A percentile compares a stretch with the other conserved stretches of the same genome.
These are phyloP conservation scores for Sebastolobus alascanus DNA, from an alignment of 2,797 vertebrate genomes.

Conservation along the genomic window DNA sequence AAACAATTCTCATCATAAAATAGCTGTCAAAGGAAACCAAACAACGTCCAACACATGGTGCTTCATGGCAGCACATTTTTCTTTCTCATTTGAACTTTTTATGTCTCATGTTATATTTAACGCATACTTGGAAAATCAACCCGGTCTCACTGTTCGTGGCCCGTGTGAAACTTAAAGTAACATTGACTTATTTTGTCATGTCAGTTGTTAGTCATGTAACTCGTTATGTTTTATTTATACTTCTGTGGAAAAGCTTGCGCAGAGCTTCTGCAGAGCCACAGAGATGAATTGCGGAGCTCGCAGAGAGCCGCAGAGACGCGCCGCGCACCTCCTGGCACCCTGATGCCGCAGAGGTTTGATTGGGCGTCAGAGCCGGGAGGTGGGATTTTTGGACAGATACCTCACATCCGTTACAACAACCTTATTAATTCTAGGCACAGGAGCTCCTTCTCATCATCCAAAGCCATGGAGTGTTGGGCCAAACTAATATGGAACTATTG, in stretches of 20 bases:
- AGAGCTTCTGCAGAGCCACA: background rate
- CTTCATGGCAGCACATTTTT: background rate
- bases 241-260: background rate
- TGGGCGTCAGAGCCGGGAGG: background rate
- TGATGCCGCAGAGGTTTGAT: fast-evolving
- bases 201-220: background rate
- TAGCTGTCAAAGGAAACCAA: background rate
- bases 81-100: background rate
- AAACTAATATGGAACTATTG: too few relatives aligned
- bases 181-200: background rate
- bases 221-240: background rate
- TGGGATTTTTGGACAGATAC: background rate
- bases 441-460: too few relatives aligned
- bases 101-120: background rate
- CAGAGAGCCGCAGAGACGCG: too few relatives aligned
- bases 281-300: background rate
- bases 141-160: background rate
- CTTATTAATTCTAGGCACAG: too few relatives aligned
- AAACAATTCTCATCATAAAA: background rate
- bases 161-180: background rate
- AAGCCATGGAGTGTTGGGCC: too few relatives aligned
- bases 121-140: background rate
- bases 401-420: background rate
- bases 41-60: conserved; percentile 7
- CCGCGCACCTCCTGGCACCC: background rate